Evolutionary conservation across 2,797 vertebrate genomes (phyloP), one percentile per base, ranked within the genome.

Genomic region (Todus mexicanus): DNA sequence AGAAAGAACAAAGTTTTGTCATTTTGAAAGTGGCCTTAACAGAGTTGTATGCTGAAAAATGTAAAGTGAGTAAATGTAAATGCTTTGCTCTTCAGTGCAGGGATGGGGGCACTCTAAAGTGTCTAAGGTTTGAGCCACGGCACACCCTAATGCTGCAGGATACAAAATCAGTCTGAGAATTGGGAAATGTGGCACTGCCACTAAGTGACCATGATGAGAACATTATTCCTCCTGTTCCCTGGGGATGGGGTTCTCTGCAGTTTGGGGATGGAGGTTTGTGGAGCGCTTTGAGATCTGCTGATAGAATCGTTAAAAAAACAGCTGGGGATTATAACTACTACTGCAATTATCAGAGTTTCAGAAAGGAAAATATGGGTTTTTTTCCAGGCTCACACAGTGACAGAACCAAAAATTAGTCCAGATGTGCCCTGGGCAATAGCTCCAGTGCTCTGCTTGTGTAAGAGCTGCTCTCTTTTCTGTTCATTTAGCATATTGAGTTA

Each of bases 401-500:
- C 20, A 82, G 54, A 48, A 81, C 8, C 29, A 53, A 64, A 86
- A 82, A 40, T 63, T 48, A 74, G 56, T 48, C n/a, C 27, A 17
- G 54, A 11, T 21, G 40, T 76, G 64, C 51, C 60, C 43, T 25
- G 59, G 54, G 68, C 31, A 56, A 5, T 5, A 13, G 59, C 47
- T n/a, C 22, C 50, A 59, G 54, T 16, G 50, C 70, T 68, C 66
- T 72, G 73, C 56, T 80, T 60, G 37, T 79, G 35, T 60, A 40
- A 68, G 78, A 10, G 50, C 69, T 76, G 72, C 45, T 76, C 64
- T 84, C 12, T 10, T 70, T 48, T 64, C 68, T 66, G 17, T 25
- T 53, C 5, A 0, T 42, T 65, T 7, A 1, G 3, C 1, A 0
- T 2, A 11, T 1, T 45, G 65, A 14, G 26, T 75, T 89, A 29